Percentiles rank a stretch among this genome's conserved stretches.
phyloP scores from a whole-genome alignment of 2,888 invertebrate genomes.

The Labia minor region DNA sequence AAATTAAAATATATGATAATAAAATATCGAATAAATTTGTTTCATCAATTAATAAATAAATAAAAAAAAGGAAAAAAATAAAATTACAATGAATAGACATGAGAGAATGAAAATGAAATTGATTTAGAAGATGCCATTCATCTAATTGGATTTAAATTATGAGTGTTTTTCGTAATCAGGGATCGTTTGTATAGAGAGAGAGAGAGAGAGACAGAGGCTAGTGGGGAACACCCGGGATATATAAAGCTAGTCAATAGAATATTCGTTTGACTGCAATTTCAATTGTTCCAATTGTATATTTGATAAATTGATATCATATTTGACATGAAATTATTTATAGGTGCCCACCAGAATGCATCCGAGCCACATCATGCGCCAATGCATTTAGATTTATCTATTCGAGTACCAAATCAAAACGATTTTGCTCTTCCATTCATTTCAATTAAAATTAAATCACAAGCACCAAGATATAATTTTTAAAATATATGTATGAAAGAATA shows the following conservation, averaged over 20 bases:
- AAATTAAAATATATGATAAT: too few species aligned
- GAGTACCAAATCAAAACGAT: not conserved
- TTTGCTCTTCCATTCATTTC: not conserved
- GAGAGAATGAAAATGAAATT: not conserved
- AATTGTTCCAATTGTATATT: not conserved
- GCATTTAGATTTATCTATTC: not conserved
- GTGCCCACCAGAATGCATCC: not conserved
- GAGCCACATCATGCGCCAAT: not conserved
- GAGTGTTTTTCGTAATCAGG: not conserved
- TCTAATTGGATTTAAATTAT: slow-evolving; percentile 7
- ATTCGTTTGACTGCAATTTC: not conserved
- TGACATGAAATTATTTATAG: slow-evolving; percentile 1
- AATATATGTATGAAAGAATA: too few species aligned
- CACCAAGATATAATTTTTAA: too few species aligned
- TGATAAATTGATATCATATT: slow-evolving; percentile 13
- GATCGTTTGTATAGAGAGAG: too few species aligned
- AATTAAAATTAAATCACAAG: not conserved
- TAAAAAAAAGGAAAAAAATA: not conserved
- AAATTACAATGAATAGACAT: not conserved
- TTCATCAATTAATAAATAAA: too few species aligned
- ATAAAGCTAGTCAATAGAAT: too few species aligned
- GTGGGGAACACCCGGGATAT: too few species aligned
- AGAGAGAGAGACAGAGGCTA: too few species aligned
- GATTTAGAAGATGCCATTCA: not conserved
- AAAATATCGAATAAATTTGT: too few species aligned